Percentiles rank a stretch among this genome's conserved stretches.
Evolutionary conservation across 2,797 vertebrate species (phyloP).

Genomic region (Helicolenus hilgendorfi): DNA sequence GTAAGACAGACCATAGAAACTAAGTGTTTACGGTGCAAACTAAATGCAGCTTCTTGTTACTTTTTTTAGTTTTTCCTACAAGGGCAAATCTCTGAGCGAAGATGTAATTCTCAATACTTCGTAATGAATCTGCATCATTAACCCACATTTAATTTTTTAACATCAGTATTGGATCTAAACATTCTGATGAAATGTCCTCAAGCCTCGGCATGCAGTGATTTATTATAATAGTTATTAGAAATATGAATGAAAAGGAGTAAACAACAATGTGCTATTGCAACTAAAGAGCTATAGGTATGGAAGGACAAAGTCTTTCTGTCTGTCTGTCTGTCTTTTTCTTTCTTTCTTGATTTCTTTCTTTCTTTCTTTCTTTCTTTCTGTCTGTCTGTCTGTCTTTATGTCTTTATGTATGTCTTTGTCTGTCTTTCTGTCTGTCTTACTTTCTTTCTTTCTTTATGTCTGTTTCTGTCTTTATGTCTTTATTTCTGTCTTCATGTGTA

Average conservation of each 20-base stretch:
- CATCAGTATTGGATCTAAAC: background rate
- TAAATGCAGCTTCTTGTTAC: background rate
- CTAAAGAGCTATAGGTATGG: background rate
- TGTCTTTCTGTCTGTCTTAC: background rate
- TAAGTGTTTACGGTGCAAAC: background rate
- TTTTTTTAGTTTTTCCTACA: background rate
- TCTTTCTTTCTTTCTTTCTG: no score
- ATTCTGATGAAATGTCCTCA: background rate
- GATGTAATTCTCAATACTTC: no score
- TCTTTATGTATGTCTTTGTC: no score
- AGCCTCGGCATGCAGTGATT: background rate
- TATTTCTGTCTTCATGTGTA: no score
- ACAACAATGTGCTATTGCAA: background rate
- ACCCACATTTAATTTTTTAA: background rate
- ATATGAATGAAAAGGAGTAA: background rate
- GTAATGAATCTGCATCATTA: background rate
- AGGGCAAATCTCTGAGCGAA: no score
- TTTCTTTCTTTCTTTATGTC: no score
- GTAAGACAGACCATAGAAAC: background rate
- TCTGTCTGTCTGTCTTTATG: background rate
- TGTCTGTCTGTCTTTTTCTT: no score
- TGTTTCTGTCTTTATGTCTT: no score
- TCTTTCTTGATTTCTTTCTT: no score
- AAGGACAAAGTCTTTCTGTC: background rate
- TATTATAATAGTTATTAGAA: background rate